Base-by-base conservation (phyloP, 2,888 invertebrate genomes). In the Apotomis turbidana region DNA sequence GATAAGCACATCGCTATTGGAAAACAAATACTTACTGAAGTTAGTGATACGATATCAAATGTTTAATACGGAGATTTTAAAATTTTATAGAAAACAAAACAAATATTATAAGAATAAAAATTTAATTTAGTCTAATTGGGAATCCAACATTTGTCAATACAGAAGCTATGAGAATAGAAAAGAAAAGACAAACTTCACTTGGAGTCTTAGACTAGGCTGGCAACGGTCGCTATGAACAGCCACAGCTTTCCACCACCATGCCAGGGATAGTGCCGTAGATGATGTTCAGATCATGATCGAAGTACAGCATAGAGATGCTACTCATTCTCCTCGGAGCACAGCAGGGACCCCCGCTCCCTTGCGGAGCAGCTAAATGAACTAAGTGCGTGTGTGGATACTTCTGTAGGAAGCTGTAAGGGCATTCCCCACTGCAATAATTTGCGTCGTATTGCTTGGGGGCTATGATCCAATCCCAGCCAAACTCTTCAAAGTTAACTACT, bases 391-490 rank as follows among this genome's bases (percentile, higher is more conserved):
- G 97, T 0, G 97, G 96, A 85, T 97, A 97, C 82, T 96, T 96
- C 84, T 97, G 97, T 74, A 98, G 92, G 85, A 97, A 97, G 66
- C 97, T 96, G 90, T 96, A 96, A 0, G 97, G 97, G 88, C 99
- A 99, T 81, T 98, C 98, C 6, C 99, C 99, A 69, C 97, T 96
- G 93, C 99, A 99, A 93, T 98, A 98, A 91, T 98, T 98, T 6
- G 99, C 99, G 83, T 97, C 97, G 93, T 99, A 99, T 74, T 96
- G 95, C 82, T 97, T 98, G 0, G 99, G 99, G 0, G 98, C 98
- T 73, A 99, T 98, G 81, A 99, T 97, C 96, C 98, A 99, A 85
- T 99, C 98, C 98, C 99, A 99, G 41, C 98, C 98, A 85, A 99
- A 98, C 83, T 96, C 96, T 79, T 97, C 97, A 87, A 99, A 99